Base-by-base conservation (phyloP, 2,797 vertebrate genomes). In the Antennarius maculatus region DNA sequence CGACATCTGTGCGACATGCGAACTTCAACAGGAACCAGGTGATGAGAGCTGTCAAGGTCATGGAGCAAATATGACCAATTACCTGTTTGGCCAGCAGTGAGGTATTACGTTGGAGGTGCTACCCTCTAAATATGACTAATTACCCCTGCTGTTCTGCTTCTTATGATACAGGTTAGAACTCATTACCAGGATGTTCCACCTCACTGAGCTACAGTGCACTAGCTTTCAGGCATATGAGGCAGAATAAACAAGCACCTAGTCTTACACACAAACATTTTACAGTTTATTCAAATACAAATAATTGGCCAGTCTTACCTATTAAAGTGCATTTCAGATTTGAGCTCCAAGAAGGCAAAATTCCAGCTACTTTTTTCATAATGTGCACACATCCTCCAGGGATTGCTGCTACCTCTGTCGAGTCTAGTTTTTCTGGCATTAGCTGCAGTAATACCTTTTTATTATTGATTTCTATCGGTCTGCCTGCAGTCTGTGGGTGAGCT, bases 81-180 rank as follows among this genome's bases (percentile, higher is more conserved):
- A 80, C 66, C 61, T 66, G 61, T 8, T 63, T 28, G 66, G 52
- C 69, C 72, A 57, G 74, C 62, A 46, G 76, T 49, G 54, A 50
- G 63, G 65, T 41, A 0, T 43, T 37, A 3, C 63, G 78, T 69
- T 16, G 59, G 55, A 67, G 77, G 51, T 68, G 58, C 77, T 58
- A 7, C 74, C 67, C 72, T 79, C 83, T 86, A 85, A 89, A 88
- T 79, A 62, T 77, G 78, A 88, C 86, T 90, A 90, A 90, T 90
- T 82, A 77, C 58, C 61, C 74, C 78, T 72, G 81, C 86, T 90
- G 89, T 80, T 82, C 71, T 60, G 76, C 83, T 65, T 77, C 71
- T 87, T 55, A 77, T 71, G 77, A 86, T 77, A 71, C 83, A 86
- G 80, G 85, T 84, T 84, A 79, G 46, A 86, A 72, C 83, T 89